phyloP scores from a whole-genome alignment of 2,797 vertebrate species.

The Sebastes nivosus region DNA sequence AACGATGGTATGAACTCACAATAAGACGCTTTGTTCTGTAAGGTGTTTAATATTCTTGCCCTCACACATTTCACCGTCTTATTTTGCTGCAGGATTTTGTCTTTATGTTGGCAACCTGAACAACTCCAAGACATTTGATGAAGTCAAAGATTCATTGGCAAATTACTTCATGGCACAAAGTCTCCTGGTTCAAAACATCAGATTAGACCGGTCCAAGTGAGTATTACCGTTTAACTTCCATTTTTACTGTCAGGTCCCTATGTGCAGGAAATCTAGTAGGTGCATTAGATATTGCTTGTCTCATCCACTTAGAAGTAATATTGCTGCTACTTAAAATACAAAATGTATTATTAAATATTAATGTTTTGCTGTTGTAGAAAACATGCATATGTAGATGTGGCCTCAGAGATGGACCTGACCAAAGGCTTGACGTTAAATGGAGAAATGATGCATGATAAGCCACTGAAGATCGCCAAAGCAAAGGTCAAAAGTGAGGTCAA shows the following conservation, averaged over 20 bases:
- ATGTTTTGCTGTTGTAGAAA: conserved; percentile 78
- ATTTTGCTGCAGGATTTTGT: conserved; percentile 75
- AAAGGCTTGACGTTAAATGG: conserved; percentile 90
- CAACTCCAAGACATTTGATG: conserved; percentile 80
- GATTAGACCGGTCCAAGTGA: conserved; percentile 87
- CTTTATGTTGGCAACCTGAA: conserved; percentile 89
- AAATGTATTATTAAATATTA: not conserved
- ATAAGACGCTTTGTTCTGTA: not conserved
- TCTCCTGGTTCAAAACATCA: conserved; percentile 86
- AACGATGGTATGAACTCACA: conserved; percentile 55
- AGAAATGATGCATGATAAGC: conserved; percentile 85
- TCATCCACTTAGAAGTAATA: not conserved
- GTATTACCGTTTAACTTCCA: conserved; percentile 20
- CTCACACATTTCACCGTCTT: not conserved
- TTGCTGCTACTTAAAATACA: not conserved
- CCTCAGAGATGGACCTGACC: conserved; percentile 87
- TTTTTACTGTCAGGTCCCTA: not conserved
- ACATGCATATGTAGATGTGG: conserved; percentile 90
- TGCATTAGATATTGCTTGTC: not conserved
- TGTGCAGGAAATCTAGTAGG: not conserved
- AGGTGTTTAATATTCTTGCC: accelerated
- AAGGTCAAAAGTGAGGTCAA: conserved; percentile 69
- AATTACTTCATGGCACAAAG: conserved; percentile 87
- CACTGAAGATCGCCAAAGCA: conserved; percentile 88
- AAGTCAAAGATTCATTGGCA: conserved; percentile 84